Percentiles rank a stretch among this genome's conserved stretches.
phyloP scores from a whole-genome alignment of 30 jellyfish, hydroid and myxozoan species.

The Morbakka virulenta region DNA sequence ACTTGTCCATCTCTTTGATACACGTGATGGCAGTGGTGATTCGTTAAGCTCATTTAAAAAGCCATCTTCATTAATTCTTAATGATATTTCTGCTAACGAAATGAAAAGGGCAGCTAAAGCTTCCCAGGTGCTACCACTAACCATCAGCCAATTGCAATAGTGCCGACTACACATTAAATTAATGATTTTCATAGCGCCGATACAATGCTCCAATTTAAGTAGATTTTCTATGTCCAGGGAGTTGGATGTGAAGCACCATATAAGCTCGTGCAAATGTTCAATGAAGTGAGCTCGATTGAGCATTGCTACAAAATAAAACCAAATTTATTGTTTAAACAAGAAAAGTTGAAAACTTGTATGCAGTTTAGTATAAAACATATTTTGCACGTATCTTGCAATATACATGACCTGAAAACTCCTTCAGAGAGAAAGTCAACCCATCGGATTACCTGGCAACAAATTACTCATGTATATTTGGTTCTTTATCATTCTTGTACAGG shows the following conservation, averaged over 20 bases:
- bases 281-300: slow-evolving; percentile 64
- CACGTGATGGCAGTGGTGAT: not conserved
- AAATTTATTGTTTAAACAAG: too few species aligned
- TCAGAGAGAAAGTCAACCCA: too few species aligned
- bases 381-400: too few species aligned
- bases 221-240: slow-evolving; percentile 43
- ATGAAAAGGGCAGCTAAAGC: slow-evolving; percentile 22
- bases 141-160: not conserved
- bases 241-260: slow-evolving; percentile 70
- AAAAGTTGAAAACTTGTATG: too few species aligned
- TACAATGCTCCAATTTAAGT: slow-evolving; percentile 72
- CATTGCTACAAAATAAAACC: slow-evolving; percentile 36
- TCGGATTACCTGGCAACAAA: too few species aligned
- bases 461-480: too few species aligned
- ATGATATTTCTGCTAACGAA: not conserved
- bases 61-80: not conserved
- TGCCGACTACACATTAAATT: slow-evolving; percentile 65
- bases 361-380: too few species aligned
- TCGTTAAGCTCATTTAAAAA: not conserved
- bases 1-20: not conserved
- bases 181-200: slow-evolving; percentile 80
- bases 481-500: too few species aligned
- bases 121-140: slow-evolving; percentile 42
- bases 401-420: too few species aligned
- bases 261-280: slow-evolving; percentile 76